Evolutionary conservation across 1,140 invertebrate genomes (phyloP), one percentile per base, ranked within the genome.

Genomic region (Homarus americanus): DNA sequence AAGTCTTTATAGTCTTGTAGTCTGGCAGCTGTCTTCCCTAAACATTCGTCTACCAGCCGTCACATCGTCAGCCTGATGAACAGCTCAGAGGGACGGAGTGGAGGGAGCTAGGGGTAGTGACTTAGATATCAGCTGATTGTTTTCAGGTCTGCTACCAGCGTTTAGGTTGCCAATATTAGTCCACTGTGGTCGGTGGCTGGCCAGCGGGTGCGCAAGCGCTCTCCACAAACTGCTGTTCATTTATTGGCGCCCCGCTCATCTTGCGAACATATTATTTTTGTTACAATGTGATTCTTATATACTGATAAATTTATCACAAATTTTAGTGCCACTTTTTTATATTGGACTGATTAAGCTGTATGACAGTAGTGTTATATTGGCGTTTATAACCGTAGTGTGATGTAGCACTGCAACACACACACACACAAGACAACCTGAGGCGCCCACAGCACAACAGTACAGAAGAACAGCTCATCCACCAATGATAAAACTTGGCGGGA

Each of bases 401-500:
- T 5, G 58, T 20, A 72, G n/a, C 34, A 24, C 34, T 66, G 82
- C 20, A 79, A 17, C 53, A 38, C 20, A 49, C 4, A 73, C 36
- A 73, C 24, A 44, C 9, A 63, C 10, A 28, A 9, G 85, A 63
- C 32, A 80, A 40, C 28, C n/a, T 34, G 76, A 44, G 86, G 86
- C 58, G 58, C 76, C 40, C 34, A 44, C 38, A 80, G 4, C 44
- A 49, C 44, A 9, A 5, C 40, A 10, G 28, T 53, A 24, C 1
- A 4, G 0, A 9, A n/a, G 41, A 24, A 4, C 36, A n/a, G 20
- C 2, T 63, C 5, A 2, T 66, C n/a, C 32, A 17, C 86, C 86
- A 88, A 66, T 88, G 53, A 53, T 9, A 88, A 72, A n/a, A 58
- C 78, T 49, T 49, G 73, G 49, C 49, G 41, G 58, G 86, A 88